Evolutionary conservation across 2,113 vertebrate genomes (phyloP).

Genomic region (Leucopsar rothschildi): DNA sequence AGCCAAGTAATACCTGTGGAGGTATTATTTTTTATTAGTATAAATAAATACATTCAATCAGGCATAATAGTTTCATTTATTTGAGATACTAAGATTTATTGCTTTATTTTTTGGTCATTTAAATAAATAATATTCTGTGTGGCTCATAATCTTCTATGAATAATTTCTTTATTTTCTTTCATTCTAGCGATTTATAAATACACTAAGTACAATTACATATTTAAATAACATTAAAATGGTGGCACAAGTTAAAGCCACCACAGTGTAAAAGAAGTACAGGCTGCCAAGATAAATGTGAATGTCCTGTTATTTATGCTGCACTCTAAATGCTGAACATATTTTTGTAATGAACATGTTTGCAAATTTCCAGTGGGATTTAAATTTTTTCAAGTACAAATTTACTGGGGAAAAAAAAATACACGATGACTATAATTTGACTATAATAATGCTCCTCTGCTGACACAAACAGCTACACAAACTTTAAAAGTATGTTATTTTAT

Average conservation of each 20-base stretch:
- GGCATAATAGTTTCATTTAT: slow-evolving; percentile 33
- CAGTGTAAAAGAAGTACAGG: background rate
- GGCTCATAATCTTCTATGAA: slow-evolving; percentile 19
- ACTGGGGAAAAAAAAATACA: background rate
- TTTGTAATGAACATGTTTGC: background rate
- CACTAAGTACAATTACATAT: background rate
- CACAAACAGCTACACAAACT: slow-evolving; percentile 10
- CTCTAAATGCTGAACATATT: slow-evolving; percentile 8
- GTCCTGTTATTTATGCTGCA: slow-evolving; percentile 22
- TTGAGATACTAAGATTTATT: slow-evolving; percentile 36
- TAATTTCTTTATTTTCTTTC: background rate
- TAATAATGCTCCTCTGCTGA: background rate
- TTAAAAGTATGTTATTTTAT: slow-evolving; percentile 45
- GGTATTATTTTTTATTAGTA: slow-evolving; percentile 31
- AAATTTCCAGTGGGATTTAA: slow-evolving; percentile 10
- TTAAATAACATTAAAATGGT: slow-evolving; percentile 26
- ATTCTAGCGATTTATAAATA: background rate
- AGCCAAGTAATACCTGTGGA: background rate
- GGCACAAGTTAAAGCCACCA: background rate
- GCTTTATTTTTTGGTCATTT: slow-evolving; percentile 34
- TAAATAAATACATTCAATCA: slow-evolving; percentile 46
- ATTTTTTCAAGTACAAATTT: background rate
- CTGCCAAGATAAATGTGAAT: slow-evolving; percentile 10
- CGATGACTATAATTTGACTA: background rate
- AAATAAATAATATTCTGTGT: slow-evolving; percentile 16